A percentile compares a stretch with the other conserved stretches of the same genome.
Evolutionary conservation across 2,888 invertebrate species (phyloP).

Genomic region (Troglohyphantes excavatus): DNA sequence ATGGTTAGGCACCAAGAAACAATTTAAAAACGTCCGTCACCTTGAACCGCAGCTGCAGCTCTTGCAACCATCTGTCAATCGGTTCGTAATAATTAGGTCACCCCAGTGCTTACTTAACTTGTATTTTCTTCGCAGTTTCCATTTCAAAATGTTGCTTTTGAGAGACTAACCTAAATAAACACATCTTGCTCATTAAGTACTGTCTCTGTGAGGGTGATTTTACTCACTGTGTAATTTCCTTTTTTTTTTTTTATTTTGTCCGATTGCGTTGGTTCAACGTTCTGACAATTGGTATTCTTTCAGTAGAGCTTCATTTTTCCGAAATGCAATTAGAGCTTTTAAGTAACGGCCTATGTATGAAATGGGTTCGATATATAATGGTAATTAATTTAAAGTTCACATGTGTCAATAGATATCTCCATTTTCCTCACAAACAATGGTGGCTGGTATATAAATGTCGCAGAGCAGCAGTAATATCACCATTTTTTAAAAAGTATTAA

Average conservation of each 20-base stretch:
- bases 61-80: conserved; percentile 5
- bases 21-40: not conserved
- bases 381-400: no score
- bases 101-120: not conserved
- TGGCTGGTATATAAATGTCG: no score
- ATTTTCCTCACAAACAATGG: no score
- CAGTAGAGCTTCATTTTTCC: not conserved
- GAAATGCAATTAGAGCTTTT: not conserved
- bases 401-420: no score
- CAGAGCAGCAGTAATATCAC: no score
- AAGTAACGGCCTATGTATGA: no score
- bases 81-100: conserved; percentile 53
- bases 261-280: not conserved
- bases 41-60: not conserved
- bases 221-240: no score
- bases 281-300: not conserved
- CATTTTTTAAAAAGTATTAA: no score
- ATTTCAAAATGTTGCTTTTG: not conserved
- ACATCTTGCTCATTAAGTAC: conserved; percentile 15
- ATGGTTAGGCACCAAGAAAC: not conserved
- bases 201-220: no score
- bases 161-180: conserved; percentile 56
- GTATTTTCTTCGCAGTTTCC: conserved; percentile 10
- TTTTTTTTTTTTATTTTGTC: not conserved
- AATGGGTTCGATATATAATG: no score